Evolutionary conservation across 2,113 vertebrate species (phyloP).

Genomic region (Peromyscus leucopus): DNA sequence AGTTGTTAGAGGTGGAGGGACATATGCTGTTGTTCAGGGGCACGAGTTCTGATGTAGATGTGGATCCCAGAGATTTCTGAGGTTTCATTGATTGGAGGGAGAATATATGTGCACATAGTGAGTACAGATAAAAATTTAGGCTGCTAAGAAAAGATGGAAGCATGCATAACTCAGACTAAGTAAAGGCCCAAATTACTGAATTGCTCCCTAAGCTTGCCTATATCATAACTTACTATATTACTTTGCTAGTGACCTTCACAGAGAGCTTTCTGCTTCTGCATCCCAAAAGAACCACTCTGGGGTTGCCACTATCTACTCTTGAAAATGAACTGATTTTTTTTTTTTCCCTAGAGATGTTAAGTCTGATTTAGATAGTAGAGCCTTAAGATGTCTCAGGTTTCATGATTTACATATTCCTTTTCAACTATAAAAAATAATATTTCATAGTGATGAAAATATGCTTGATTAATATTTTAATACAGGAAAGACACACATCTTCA

Average conservation of each 20-base stretch:
- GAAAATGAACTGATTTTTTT: not conserved
- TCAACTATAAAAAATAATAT: not conserved
- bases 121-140: not conserved
- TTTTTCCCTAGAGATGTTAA: not conserved
- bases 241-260: not conserved
- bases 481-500: too few relatives aligned
- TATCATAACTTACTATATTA: not conserved
- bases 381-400: rapidly evolving
- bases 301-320: not conserved
- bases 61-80: not conserved
- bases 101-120: too few relatives aligned
- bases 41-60: not conserved
- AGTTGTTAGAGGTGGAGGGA: too few relatives aligned
- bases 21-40: too few relatives aligned
- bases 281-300: too few relatives aligned
- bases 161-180: not conserved
- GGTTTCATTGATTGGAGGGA: too few relatives aligned
- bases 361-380: not conserved
- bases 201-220: not conserved
- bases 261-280: not conserved
- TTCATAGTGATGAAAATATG: not conserved
- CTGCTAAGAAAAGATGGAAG: not conserved
- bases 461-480: not conserved
- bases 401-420: not conserved
- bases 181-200: too few relatives aligned